Base-by-base conservation (phyloP, 2,888 invertebrate species). In the Strigamia crassipes region DNA sequence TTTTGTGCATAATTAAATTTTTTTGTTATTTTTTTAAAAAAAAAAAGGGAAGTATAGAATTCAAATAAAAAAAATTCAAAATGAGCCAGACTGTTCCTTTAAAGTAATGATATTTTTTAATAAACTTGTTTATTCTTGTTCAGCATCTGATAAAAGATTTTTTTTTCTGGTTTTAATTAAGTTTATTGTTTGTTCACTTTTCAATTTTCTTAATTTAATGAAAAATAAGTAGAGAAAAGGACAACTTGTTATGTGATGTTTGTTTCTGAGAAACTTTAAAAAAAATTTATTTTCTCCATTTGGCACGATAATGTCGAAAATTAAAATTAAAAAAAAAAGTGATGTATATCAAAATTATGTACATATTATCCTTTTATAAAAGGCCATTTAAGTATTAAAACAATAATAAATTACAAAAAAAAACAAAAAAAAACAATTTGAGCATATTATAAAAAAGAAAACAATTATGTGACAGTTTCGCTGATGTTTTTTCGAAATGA, bases 391-490 rank as follows among this genome's bases (percentile, higher is more conserved):
- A 38, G 10, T 6, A 38, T 38, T 38, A 38, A 38, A 38, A 38
- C 18, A 51, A 51, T 15, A 51, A 51, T 51, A 51, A 51, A 51
- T 51, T 18, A 51, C 6, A 13, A 10, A 18, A 51, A 51, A 51
- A 18, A n/a, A n/a, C n/a, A n/a, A n/a, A n/a, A 0, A 6, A 18
- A 51, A 27, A 27, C 27, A 27, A 9, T 38, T 38, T 38, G 38
- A 38, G 38, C 38, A 38, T 38, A 38, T 38, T 23, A 27, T 31
- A 13, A 2, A 73, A 73, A 73, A 27, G 31, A 31, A 66, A 10
- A 66, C 6, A 73, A 73, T 73, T 73, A 73, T 73, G 80, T 80
- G 23, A 80, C 80, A 9, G 80, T 80, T 80, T 80, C 80, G 12
- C 23, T 51, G 23, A 80, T 80, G 5, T 23, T 46, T 80, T 80